Evolutionary conservation across 2,113 vertebrate genomes (phyloP).

Genomic region (Microcebus griseorufus): DNA sequence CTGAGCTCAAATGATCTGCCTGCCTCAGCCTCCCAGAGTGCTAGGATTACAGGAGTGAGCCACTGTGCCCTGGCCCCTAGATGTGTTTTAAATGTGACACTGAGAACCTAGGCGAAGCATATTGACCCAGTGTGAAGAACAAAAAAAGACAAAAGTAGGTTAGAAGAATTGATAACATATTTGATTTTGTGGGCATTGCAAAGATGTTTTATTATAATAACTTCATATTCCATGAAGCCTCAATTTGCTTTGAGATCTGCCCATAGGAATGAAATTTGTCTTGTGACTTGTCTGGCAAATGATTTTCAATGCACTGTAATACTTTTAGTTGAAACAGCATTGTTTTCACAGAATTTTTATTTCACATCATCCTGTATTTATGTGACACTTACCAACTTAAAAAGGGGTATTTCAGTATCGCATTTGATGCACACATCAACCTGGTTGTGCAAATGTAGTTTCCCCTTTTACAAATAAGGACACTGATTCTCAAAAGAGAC

Average conservation of each 20-base stretch:
- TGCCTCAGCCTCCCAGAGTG: too few species aligned
- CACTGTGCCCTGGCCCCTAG: too few species aligned
- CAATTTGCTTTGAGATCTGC: background rate
- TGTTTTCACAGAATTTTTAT: background rate
- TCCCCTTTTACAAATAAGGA: background rate
- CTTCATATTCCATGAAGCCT: background rate
- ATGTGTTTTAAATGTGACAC: background rate
- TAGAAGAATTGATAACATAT: background rate
- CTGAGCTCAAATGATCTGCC: too few species aligned
- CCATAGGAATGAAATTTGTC: background rate
- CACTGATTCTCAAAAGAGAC: background rate
- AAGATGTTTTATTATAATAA: background rate
- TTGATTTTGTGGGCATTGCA: background rate
- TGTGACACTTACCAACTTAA: background rate
- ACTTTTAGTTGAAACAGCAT: background rate
- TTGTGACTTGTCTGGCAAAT: background rate
- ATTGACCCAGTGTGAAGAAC: too few species aligned
- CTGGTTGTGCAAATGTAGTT: background rate
- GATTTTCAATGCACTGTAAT: background rate
- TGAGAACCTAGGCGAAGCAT: background rate
- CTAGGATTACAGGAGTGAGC: too few species aligned
- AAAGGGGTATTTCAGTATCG: background rate
- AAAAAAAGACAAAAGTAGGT: background rate
- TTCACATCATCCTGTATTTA: background rate
- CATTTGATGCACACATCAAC: background rate